Base-by-base conservation (phyloP, 2,797 vertebrate species). In the Telmatherina bonti region DNA sequence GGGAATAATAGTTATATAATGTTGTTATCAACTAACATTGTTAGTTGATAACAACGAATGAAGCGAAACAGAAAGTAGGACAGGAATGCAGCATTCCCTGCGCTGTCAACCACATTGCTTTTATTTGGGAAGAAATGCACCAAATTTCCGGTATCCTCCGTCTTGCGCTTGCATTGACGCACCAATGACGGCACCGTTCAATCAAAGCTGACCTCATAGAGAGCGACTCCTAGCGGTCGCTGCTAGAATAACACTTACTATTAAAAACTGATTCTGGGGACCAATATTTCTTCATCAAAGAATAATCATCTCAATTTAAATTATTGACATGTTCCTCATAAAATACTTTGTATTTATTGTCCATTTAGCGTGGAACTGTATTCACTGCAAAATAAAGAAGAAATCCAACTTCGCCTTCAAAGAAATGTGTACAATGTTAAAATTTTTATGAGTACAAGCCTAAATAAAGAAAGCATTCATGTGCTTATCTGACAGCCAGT, bases 391-490 rank as follows among this genome's bases (percentile, higher is more conserved):
- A 79, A 63, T 22, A 59, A 10, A 13, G 47, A 11, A 59, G 31
- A 62, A 67, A 49, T 55, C 60, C 60, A 55, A 73, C 55, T 65
- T 55, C 65, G 67, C 56, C 64, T 72, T 47, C 45, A 27, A 70
- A 69, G 76, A 57, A 71, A 77, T 70, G 43, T 82, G 83, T 65
- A 82, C 70, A 36, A 51, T 53, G 20, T 88, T 87, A 87, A 89
- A 83, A 24, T 85, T 90, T 45, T 90, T 51, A 92, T 86, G 83
- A 90, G 81, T 59, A n/a, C 47, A 59, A 36, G 66, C 43, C 82
- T 89, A 89, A 86, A 89, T 86, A 91, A 89, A 85, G 79, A 83
- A 84, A 79, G 74, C 67, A 71, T 83, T 71, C 47, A 67, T 64
- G 62, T 78, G 74, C 73, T 59, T 70, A 58, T 70, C 31, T 52